phyloP scores from a whole-genome alignment of 23 tunicate genomes.

The Styela clava region DNA sequence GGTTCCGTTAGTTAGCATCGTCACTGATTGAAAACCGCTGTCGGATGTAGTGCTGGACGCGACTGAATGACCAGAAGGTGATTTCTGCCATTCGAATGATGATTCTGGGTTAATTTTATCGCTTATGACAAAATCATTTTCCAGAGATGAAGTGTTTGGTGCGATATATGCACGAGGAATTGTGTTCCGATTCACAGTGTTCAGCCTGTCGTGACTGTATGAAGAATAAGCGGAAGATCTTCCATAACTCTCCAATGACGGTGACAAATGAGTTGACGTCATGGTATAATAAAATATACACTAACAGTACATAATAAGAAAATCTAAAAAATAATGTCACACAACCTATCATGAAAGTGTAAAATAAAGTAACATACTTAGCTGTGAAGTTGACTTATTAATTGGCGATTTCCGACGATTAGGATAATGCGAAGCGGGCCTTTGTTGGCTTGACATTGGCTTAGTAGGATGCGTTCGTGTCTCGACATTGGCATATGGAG shows the following conservation, averaged over 20 bases:
- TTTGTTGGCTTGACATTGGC: background rate
- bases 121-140: background rate
- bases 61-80: constrained; percentile 47
- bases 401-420: constrained; percentile 26
- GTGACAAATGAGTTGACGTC: constrained; percentile 18
- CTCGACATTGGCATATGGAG: background rate
- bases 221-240: background rate
- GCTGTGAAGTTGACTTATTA: constrained; percentile 51
- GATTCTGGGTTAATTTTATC: background rate
- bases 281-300: background rate
- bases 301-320: background rate
- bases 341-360: background rate
- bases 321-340: background rate
- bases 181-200: constrained; percentile 1
- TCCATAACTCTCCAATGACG: background rate
- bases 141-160: constrained; percentile 13
- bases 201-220: constrained; percentile 16
- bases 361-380: constrained; percentile 35
- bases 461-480: background rate
- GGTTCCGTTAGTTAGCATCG: constrained; percentile 10
- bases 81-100: constrained; percentile 26
- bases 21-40: constrained; percentile 55
- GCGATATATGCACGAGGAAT: constrained; percentile 7
- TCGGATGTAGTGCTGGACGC: constrained; percentile 52
- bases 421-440: background rate